These are phyloP conservation scores for Phenganax stokvisi DNA, from an alignment of 92 coral and sea anemone genomes.

Conservation along the genomic window DNA sequence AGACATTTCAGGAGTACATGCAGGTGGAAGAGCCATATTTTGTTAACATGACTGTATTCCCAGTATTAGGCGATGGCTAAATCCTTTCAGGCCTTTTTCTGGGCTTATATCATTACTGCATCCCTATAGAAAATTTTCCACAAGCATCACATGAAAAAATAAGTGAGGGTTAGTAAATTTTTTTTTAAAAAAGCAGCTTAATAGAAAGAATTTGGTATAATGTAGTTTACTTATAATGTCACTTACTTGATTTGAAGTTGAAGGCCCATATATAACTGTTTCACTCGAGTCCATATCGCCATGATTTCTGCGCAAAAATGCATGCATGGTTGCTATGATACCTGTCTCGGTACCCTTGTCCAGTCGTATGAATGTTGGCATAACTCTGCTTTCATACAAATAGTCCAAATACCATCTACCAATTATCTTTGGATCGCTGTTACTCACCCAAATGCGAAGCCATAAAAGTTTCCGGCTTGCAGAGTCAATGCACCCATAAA, in stretches of 20 bases:
- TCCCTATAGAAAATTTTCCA: no score
- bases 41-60: no score
- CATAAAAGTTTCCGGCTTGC: conserved; percentile 25
- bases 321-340: conserved; percentile 17
- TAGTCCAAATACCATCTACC: conserved; percentile 24
- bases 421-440: conserved; percentile 17
- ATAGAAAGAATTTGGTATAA: not conserved
- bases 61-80: no score
- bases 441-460: conserved; percentile 29
- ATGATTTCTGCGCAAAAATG: conserved; percentile 15
- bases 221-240: not conserved
- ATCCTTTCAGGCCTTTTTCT: no score
- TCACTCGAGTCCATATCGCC: not conserved
- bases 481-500: conserved; percentile 23
- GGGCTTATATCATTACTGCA: no score
- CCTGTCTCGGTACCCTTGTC: conserved; percentile 25
- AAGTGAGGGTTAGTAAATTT: not conserved
- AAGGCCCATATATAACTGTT: conserved; percentile 24
- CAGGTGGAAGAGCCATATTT: no score
- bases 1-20: no score
- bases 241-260: conserved; percentile 23
- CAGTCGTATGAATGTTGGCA: not conserved
- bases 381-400: conserved; percentile 7
- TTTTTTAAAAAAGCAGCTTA: not conserved
- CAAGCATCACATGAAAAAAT: not conserved